phyloP scores from a whole-genome alignment of 2,797 vertebrate species.

The Mormyrops attenuatus region DNA sequence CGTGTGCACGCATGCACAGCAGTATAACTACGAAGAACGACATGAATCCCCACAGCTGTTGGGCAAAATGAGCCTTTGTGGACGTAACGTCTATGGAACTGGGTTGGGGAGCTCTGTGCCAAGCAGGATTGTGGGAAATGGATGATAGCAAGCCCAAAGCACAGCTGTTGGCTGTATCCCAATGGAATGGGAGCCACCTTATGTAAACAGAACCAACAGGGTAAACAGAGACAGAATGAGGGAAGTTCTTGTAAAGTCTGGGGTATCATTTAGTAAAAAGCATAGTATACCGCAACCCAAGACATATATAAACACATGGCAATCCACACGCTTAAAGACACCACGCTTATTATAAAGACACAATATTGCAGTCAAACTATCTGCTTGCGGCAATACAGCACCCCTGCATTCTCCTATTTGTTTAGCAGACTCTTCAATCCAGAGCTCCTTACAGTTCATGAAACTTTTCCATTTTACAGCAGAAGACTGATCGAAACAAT shows the following conservation, averaged over 20 bases:
- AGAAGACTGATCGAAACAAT: background rate
- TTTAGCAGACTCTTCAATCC: background rate
- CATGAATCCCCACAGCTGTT: background rate
- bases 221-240: background rate
- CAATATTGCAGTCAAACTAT: background rate
- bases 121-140: slow-evolving; percentile 66
- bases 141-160: slow-evolving; percentile 28
- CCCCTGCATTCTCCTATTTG: background rate
- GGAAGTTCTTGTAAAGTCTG: background rate
- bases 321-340: background rate
- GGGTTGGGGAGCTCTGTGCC: slow-evolving; percentile 43
- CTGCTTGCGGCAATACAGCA: background rate
- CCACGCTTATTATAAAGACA: background rate
- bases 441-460: background rate
- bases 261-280: background rate
- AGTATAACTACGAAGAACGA: background rate
- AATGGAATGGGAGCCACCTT: slow-evolving; percentile 42
- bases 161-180: slow-evolving; percentile 54
- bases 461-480: background rate
- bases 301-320: slow-evolving; percentile 14
- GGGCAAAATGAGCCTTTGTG: slow-evolving; percentile 15
- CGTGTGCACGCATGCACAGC: background rate
- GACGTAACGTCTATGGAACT: slow-evolving; percentile 34
- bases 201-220: background rate
- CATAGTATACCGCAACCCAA: slow-evolving; percentile 33